These are phyloP conservation scores for Promerops cafer DNA, from an alignment of 2,113 vertebrate species.

Conservation along the genomic window DNA sequence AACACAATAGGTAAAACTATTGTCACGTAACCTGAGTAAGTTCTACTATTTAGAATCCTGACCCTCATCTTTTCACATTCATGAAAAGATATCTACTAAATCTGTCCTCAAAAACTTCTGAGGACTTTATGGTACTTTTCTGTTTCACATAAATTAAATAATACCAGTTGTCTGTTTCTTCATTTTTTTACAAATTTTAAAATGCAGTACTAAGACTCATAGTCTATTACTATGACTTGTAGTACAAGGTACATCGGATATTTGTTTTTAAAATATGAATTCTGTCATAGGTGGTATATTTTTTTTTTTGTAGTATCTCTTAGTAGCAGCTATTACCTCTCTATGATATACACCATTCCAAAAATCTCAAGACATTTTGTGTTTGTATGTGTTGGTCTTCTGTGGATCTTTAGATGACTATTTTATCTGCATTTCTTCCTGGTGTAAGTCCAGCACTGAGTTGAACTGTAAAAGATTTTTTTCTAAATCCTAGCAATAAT, in stretches of 20 bases:
- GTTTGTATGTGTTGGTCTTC: background rate
- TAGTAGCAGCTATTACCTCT: background rate
- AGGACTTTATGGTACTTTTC: background rate
- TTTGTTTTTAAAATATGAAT: background rate
- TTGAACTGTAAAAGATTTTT: background rate
- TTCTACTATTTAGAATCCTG: background rate
- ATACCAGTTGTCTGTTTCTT: background rate
- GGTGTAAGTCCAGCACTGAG: background rate
- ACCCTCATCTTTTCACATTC: background rate
- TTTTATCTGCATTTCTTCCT: background rate
- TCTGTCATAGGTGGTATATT: background rate
- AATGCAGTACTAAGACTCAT: background rate
- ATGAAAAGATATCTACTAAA: background rate
- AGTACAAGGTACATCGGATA: background rate
- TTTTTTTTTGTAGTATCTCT: background rate
- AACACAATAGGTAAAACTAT: background rate
- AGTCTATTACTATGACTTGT: background rate
- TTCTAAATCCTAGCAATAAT: background rate
- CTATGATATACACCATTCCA: background rate
- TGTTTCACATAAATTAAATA: background rate
- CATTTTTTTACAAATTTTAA: background rate
- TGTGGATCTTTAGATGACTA: background rate
- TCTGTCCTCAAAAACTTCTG: background rate
- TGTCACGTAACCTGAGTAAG: background rate
- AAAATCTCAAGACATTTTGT: background rate